phyloP scores from a whole-genome alignment of 64 coral and sea anemone genomes.

The Acropora tenuis region DNA sequence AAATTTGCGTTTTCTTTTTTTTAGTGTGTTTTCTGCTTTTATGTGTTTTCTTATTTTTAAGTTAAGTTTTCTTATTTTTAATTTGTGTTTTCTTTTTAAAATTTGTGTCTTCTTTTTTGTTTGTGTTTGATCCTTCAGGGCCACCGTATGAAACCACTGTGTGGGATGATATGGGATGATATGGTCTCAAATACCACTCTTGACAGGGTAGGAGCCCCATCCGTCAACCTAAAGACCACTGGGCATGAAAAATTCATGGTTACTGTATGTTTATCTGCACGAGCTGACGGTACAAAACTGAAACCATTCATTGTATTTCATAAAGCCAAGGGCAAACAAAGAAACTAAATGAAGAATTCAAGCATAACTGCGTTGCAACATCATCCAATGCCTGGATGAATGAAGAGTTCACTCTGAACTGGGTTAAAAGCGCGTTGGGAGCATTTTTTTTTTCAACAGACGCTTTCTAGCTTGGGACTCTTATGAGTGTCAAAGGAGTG shows the following conservation, averaged over 20 bases:
- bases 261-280: slow-evolving; percentile 49
- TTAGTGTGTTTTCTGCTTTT: too few relatives aligned
- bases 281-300: slow-evolving; percentile 50
- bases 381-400: slow-evolving; percentile 64
- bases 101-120: too few relatives aligned
- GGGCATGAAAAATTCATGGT: slow-evolving; percentile 56
- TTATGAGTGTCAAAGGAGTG: slow-evolving; percentile 35
- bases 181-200: background rate
- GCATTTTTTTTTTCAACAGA: too few relatives aligned
- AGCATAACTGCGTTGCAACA: slow-evolving; percentile 10
- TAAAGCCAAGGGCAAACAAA: slow-evolving; percentile 44
- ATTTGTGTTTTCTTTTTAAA: too few relatives aligned
- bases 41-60: too few relatives aligned
- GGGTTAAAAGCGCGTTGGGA: background rate
- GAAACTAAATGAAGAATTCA: slow-evolving; percentile 14
- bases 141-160: slow-evolving; percentile 8
- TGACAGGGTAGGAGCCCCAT: slow-evolving; percentile 20
- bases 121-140: too few relatives aligned
- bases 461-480: slow-evolving; percentile 42
- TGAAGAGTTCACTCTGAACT: slow-evolving; percentile 61
- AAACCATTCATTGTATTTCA: slow-evolving; percentile 62
- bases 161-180: slow-evolving; percentile 5
- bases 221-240: slow-evolving; percentile 28
- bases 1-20: too few relatives aligned
- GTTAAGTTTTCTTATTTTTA: too few relatives aligned